Evolutionary conservation across 1,140 invertebrate species (phyloP), one percentile per base, ranked within the genome.

Genomic region (Euborellia annulipes): DNA sequence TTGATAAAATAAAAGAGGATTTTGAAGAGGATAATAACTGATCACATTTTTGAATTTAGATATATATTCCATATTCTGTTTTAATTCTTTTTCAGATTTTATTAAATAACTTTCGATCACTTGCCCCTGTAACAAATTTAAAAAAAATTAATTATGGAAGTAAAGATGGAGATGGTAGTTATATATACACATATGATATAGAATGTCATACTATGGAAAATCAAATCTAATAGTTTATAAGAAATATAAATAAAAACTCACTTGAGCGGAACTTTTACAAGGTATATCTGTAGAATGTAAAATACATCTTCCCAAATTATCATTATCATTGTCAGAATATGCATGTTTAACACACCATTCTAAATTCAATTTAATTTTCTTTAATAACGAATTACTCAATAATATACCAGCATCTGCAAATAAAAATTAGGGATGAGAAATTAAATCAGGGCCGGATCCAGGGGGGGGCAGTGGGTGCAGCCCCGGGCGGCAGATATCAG

Each of bases 291-390:
- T 69, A 13, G 78, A 73, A 60, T 85, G 78, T 16, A 79, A 61
- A 22, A 89, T 72, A 60, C 87, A 92, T 50, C 79, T 67, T 14
- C 85, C 87, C 51, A 92, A 68, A 65, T 88, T 89, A 54, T 85
- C 73, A 58, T 80, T 80, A 56, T 85, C 78, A 47, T 75, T 76
- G 41, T 76, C 72, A 2, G 82, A 83, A 55, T 79, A 79, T 2
- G 80, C 77, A 61, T 86, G 88, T 41, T 78, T 77, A 1, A 85
- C 78, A 65, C 88, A 92, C 76, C 84, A 88, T 55, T 89, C 83
- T 46, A 90, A 62, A 59, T 82, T 75, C 21, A 63, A 63, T 51
- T 79, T 73, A 46, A 90, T 70, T 55, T 78, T 75, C 37, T 70
- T 70, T 48, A 90, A 60, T 4, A 90, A 69, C 11, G 78, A 81